phyloP scores from a whole-genome alignment of 2,888 invertebrate species.

The Eupelmus urozonus region DNA sequence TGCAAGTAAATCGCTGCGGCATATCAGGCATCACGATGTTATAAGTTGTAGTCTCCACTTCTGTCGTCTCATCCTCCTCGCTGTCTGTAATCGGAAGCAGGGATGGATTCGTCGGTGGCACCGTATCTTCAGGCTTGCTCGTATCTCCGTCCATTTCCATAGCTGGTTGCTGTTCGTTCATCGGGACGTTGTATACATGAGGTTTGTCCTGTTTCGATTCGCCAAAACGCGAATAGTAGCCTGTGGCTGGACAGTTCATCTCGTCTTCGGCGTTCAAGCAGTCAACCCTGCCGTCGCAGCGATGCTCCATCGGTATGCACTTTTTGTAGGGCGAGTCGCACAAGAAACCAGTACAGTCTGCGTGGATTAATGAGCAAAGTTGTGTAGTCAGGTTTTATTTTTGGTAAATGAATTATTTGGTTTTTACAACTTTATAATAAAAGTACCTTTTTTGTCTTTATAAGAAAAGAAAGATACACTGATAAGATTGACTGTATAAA shows the following conservation, averaged over 20 bases:
- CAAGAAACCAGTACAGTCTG: slow-evolving; percentile 79
- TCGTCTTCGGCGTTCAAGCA: slow-evolving; percentile 88
- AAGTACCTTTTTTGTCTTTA: no score
- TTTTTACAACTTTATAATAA: no score
- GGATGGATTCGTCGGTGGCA: neutral
- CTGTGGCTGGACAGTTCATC: slow-evolving; percentile 80
- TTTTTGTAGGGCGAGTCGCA: slow-evolving; percentile 83
- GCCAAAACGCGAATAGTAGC: slow-evolving; percentile 39
- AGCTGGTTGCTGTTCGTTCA: neutral
- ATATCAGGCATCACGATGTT: slow-evolving; percentile 8
- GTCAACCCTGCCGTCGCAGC: slow-evolving; percentile 83
- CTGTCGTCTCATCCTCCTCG: neutral
- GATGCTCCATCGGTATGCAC: slow-evolving; percentile 81
- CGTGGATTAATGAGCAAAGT: no score
- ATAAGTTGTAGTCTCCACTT: slow-evolving; percentile 7
- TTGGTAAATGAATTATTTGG: no score
- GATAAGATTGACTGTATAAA: no score
- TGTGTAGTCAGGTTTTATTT: no score
- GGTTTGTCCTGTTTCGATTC: neutral
- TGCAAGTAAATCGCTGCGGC: slow-evolving; percentile 41
- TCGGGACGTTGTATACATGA: no score
- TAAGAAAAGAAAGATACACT: no score
- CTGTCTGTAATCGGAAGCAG: neutral
- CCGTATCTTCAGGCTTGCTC: neutral
- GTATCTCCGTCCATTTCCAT: neutral